phyloP scores from a whole-genome alignment of 2,113 vertebrate species.

The Clarias batrachus region DNA sequence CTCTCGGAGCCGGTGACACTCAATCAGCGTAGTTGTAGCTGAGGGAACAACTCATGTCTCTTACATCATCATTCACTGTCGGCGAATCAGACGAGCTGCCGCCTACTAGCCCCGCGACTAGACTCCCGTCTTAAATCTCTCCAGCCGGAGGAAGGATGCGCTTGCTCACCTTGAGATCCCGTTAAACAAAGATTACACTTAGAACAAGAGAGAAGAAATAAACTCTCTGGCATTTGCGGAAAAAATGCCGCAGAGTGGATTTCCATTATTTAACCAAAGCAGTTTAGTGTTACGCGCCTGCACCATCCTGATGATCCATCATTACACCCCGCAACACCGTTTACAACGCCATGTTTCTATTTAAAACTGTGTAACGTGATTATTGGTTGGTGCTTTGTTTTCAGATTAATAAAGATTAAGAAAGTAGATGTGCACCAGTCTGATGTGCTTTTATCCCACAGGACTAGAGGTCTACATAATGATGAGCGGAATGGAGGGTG shows the following conservation, averaged over 20 bases:
- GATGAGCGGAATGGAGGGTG: not conserved
- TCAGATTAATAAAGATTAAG: not conserved
- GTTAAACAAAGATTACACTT: not conserved
- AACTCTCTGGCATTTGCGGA: not conserved
- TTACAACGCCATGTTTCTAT: not conserved
- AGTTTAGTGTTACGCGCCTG: not conserved
- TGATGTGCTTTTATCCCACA: too few species aligned
- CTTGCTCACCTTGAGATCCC: not conserved
- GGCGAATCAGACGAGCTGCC: constrained; percentile 13
- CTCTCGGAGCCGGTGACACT: not conserved
- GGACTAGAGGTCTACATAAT: not conserved
- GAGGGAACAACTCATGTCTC: not conserved
- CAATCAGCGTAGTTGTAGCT: constrained; percentile 9
- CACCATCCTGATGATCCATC: too few species aligned
- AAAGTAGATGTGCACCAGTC: not conserved
- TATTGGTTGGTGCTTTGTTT: not conserved
- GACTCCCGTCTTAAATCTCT: constrained; percentile 1
- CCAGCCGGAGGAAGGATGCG: not conserved
- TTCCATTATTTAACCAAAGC: not conserved
- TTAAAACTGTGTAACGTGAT: not conserved
- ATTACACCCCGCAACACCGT: not conserved
- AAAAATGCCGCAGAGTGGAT: not conserved
- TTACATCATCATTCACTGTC: constrained; percentile 31
- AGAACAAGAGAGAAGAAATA: not conserved
- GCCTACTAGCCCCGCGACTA: not conserved